Percentiles rank a stretch among this genome's conserved stretches.
These are phyloP conservation scores for Hartigia nigra DNA, from an alignment of 2,888 invertebrate species.

Conservation along the genomic window DNA sequence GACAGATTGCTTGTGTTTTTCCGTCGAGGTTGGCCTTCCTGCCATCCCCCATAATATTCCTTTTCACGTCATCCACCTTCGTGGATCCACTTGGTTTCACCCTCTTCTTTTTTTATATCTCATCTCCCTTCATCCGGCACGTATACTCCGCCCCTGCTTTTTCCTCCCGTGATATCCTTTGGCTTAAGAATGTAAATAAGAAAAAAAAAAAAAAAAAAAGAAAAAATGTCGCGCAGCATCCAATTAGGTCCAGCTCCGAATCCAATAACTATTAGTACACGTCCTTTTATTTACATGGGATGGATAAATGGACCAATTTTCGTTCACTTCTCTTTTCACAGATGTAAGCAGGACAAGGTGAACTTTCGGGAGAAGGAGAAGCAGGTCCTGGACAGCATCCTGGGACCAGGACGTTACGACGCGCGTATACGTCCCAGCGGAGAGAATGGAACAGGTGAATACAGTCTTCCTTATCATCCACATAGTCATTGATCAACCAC, in stretches of 20 bases:
- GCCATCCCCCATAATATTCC: not conserved
- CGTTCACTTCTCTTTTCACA: slow-evolving; percentile 58
- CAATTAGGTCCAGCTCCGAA: not conserved
- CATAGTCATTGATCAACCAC: not conserved
- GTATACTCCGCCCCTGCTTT: not conserved
- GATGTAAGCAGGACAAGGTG: slow-evolving; percentile 83
- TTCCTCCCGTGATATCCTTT: not conserved
- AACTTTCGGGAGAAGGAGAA: slow-evolving; percentile 96
- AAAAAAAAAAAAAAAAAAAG: no score
- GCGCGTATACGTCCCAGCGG: slow-evolving; percentile 93
- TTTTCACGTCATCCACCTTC: not conserved
- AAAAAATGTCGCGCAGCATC: not conserved
- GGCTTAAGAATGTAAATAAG: not conserved
- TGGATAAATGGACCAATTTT: not conserved
- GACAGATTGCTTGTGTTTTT: not conserved
- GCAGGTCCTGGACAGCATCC: slow-evolving; percentile 91
- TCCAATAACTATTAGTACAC: not conserved
- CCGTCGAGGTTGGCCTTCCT: not conserved
- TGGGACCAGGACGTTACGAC: slow-evolving; percentile 91
- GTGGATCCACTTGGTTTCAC: not conserved
- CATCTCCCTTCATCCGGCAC: not conserved
- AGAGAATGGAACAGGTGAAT: slow-evolving; percentile 92
- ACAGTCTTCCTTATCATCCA: not conserved
- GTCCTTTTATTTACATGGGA: not conserved
- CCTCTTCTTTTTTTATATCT: not conserved